These are phyloP conservation scores for Rhyacophila evoluta DNA, from an alignment of 2,888 invertebrate species.

Conservation along the genomic window DNA sequence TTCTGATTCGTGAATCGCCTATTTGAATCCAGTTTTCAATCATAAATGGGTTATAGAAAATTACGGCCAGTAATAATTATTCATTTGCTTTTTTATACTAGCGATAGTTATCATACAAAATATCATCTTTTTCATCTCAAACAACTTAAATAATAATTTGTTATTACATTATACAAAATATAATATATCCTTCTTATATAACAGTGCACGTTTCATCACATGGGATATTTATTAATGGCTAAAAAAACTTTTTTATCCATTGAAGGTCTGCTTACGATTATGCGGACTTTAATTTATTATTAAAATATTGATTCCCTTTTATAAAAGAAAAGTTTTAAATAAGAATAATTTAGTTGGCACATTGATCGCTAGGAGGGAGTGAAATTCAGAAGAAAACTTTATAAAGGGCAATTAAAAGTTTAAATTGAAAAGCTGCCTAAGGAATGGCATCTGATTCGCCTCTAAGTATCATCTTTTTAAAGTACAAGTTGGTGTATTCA, in stretches of 20 bases:
- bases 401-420: constrained; percentile 45
- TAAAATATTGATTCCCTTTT: not conserved
- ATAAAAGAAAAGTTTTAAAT: constrained; percentile 10
- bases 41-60: too few relatives aligned
- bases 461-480: constrained; percentile 16
- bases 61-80: too few relatives aligned
- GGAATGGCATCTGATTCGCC: constrained; percentile 28
- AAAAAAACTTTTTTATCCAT: not conserved
- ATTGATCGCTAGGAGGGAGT: constrained; percentile 7
- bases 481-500: not conserved
- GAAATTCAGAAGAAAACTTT: constrained; percentile 30
- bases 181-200: too few relatives aligned
- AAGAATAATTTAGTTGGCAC: not conserved
- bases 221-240: too few relatives aligned
- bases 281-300: not conserved
- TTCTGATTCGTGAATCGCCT: too few relatives aligned
- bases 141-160: too few relatives aligned
- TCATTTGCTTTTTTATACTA: too few relatives aligned
- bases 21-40: too few relatives aligned
- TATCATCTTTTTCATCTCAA: too few relatives aligned
- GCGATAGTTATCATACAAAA: too few relatives aligned
- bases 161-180: too few relatives aligned
- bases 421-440: constrained; percentile 42
- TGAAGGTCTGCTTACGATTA: not conserved
- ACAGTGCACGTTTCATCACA: too few relatives aligned